Base-by-base conservation (phyloP, 1,140 invertebrate genomes). In the Stegodyphus dumicola region DNA sequence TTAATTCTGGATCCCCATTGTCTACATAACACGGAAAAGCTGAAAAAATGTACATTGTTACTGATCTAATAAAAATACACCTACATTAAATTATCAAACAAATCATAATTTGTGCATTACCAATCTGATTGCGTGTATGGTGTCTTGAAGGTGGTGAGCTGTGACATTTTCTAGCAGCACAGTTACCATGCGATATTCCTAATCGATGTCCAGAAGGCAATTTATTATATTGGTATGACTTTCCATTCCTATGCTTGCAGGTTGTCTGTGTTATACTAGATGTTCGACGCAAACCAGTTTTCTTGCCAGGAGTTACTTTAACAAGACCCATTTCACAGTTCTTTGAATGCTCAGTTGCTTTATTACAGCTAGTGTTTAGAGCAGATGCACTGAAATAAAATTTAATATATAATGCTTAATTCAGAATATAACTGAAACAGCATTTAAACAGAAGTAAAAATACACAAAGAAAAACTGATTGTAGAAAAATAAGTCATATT, bases 1-100 rank as follows among this genome's bases (percentile, higher is more conserved):
- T 95, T 89, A 95, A 91, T 89, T 95, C 95, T 0, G 93, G 94
- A 89, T 95, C 94, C n/a, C 94, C 90, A 3, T 94, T 88, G 54
- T 88, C 88, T 17, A 87, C 60, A 13, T 87, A 87, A 64, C 60
- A 78, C 1, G 77, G 77, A 66, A 49, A 85, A n/a, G 65, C 87
- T 87, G 52, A 15, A 74, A 77, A 77, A 60, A 60, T 60, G 15
- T 10, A 60, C 9, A 60, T 2, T 15, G 15, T 10, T 10, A 10
- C 1, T 60, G 1, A 60, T 15, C 9, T 60, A 60, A 9, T 10
- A 60, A 60, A 15, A 10, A 1, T 15, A 15, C 56, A 60, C 15
- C 15, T 15, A 60, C 56, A 9, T 60, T 2, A 60, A 60, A 60
- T 60, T 9, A 9, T 10, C 9, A 9, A 60, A 60, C 9, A 33